Conservation (phyloP, 1,140 invertebrate genomes). For the Macrostomum lignano region DNA sequence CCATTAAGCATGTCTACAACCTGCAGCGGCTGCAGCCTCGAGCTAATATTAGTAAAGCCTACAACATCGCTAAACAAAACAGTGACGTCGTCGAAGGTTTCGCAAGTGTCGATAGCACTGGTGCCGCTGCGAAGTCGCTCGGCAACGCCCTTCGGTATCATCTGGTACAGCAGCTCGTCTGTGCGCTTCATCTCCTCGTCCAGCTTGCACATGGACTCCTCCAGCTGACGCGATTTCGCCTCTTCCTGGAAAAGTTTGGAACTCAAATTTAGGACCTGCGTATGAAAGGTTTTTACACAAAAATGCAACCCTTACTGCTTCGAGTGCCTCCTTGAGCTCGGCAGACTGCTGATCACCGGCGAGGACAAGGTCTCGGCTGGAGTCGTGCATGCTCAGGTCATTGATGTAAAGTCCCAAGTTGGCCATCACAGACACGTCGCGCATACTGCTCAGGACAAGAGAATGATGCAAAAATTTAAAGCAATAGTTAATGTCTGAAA, state of each 20-base stretch:
- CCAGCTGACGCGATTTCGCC: slow-evolving; percentile 72
- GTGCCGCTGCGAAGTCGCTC: slow-evolving; percentile 44
- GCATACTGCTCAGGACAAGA: slow-evolving; percentile 36
- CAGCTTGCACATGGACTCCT: slow-evolving; percentile 74
- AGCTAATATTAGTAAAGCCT: slow-evolving; percentile 43
- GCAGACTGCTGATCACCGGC: slow-evolving; percentile 86
- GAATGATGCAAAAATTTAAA: background rate
- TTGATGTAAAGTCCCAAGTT: slow-evolving; percentile 72
- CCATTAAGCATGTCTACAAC: slow-evolving; percentile 26
- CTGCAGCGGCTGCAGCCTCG: slow-evolving; percentile 17
- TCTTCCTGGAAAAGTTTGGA: slow-evolving; percentile 44
- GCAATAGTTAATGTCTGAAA: background rate
- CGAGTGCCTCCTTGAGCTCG: slow-evolving; percentile 66
- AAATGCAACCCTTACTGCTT: slow-evolving; percentile 44
- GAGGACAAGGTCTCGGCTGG: slow-evolving; percentile 75
- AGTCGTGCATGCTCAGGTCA: slow-evolving; percentile 86
- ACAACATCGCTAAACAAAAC: slow-evolving; percentile 93
- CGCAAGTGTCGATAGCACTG: slow-evolving; percentile 67
- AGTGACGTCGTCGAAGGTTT: slow-evolving; percentile 63
- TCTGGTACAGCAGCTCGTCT: slow-evolving; percentile 7
- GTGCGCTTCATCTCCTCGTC: slow-evolving; percentile 5
- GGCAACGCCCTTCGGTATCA: slow-evolving; percentile 6
- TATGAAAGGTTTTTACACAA: no score
- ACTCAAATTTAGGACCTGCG: no score
- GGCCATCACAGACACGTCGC: slow-evolving; percentile 57